Evolutionary conservation across 2,113 vertebrate genomes (phyloP).

Genomic region (Microtus pennsylvanicus): DNA sequence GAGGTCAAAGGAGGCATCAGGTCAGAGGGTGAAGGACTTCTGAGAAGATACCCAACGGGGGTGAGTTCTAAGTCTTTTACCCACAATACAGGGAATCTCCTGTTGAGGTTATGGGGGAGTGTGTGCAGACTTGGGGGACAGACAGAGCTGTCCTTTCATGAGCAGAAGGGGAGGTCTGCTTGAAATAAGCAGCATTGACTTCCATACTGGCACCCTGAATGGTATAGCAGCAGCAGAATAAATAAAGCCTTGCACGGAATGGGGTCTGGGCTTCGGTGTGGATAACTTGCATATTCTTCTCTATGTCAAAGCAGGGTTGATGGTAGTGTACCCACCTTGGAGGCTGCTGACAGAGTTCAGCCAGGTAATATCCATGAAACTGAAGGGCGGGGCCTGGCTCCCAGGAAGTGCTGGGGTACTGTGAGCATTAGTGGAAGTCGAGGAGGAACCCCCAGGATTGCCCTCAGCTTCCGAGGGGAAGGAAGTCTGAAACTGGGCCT

Average conservation of each 20-base stretch:
- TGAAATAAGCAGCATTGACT: too few relatives aligned
- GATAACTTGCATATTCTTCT: background rate
- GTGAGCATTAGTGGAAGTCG: background rate
- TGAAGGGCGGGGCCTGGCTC: background rate
- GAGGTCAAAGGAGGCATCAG: background rate
- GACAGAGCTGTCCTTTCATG: background rate
- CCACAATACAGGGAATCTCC: background rate
- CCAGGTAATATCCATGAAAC: background rate
- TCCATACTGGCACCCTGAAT: rapidly evolving
- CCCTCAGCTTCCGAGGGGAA: background rate
- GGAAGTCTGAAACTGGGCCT: background rate
- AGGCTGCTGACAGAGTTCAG: background rate
- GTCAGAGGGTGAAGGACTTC: background rate
- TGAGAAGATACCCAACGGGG: background rate
- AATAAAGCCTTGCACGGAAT: background rate
- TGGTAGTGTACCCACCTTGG: too few relatives aligned
- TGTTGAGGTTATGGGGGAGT: background rate
- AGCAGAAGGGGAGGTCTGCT: background rate
- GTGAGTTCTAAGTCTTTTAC: background rate
- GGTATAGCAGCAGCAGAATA: too few relatives aligned
- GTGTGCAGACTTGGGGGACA: background rate
- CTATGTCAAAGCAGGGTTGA: background rate
- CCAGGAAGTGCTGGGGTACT: background rate
- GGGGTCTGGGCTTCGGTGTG: background rate
- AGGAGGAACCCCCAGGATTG: background rate